Evolutionary conservation across 2,113 vertebrate genomes (phyloP).

Genomic region (Pelodiscus sinensis): DNA sequence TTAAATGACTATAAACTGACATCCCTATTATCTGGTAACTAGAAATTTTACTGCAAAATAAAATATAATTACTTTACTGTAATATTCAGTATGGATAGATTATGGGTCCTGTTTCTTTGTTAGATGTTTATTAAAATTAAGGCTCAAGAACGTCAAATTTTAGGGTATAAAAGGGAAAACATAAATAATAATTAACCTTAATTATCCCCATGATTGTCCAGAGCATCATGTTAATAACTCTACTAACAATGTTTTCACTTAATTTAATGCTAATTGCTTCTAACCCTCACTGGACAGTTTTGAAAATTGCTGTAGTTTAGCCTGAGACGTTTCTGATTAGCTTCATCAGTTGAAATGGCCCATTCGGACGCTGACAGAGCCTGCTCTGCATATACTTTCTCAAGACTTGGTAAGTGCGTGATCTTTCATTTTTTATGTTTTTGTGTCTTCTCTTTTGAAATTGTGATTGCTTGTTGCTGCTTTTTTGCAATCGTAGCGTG

Average conservation of each 20-base stretch:
- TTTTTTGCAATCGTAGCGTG: not conserved
- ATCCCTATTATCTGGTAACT: not conserved
- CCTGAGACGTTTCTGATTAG: conserved; percentile 88
- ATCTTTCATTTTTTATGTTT: conserved; percentile 67
- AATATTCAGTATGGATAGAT: not conserved
- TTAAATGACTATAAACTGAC: too few relatives aligned
- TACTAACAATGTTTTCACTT: conserved; percentile 80
- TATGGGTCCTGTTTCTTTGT: conserved; percentile 4
- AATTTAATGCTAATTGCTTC: conserved; percentile 85
- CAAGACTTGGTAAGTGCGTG: conserved; percentile 89
- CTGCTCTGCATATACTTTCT: conserved; percentile 78
- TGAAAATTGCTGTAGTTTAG: conserved; percentile 91
- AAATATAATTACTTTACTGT: not conserved
- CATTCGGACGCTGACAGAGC: conserved; percentile 76
- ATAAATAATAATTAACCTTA: conserved; percentile 19
- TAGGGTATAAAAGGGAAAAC: conserved; percentile 34
- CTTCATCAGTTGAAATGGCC: conserved; percentile 91
- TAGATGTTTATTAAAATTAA: conserved; percentile 45
- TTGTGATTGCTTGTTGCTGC: not conserved
- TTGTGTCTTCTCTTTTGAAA: conserved; percentile 31
- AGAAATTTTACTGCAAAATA: not conserved
- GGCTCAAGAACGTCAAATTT: conserved; percentile 35
- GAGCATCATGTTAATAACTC: conserved; percentile 74
- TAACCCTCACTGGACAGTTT: conserved; percentile 89
- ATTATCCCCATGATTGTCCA: conserved; percentile 48